Evolutionary conservation across 2,888 invertebrate species (phyloP).

Genomic region (Suillia variegata): DNA sequence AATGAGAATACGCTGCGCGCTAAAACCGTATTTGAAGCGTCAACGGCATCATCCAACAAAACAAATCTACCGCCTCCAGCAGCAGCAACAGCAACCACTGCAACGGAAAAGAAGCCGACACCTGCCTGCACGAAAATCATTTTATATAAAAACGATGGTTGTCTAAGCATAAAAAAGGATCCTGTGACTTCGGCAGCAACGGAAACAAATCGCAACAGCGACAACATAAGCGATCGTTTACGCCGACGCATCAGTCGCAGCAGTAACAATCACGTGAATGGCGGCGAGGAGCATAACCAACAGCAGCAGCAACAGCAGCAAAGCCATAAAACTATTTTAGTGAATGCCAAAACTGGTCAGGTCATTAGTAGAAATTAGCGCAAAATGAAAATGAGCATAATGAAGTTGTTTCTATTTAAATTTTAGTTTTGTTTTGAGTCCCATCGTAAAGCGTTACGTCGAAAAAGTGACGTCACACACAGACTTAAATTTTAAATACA

Average conservation of each 20-base stretch:
- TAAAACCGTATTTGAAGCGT: conserved; percentile 11
- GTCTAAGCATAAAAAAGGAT: conserved; percentile 45
- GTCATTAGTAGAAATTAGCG: conserved; percentile 57
- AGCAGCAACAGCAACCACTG: neutral
- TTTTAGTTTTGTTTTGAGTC: too few species aligned
- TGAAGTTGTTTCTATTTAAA: too few species aligned
- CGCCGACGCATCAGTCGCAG: conserved; percentile 49
- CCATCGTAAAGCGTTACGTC: conserved; percentile 6
- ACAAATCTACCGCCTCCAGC: too few species aligned
- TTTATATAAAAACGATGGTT: conserved; percentile 52
- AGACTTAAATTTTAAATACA: too few species aligned
- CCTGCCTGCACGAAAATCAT: conserved; percentile 43
- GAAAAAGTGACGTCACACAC: too few species aligned
- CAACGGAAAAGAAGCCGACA: neutral
- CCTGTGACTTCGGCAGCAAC: neutral
- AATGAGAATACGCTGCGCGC: conserved; percentile 46
- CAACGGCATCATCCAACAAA: too few species aligned
- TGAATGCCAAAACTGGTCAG: conserved; percentile 61
- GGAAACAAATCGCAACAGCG: conserved; percentile 22
- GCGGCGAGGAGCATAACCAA: conserved; percentile 24
- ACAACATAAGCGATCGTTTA: conserved; percentile 55
- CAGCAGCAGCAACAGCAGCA: conserved; percentile 29
- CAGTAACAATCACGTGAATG: conserved; percentile 32
- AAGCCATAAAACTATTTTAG: conserved; percentile 58
- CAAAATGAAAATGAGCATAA: neutral